A percentile compares a stretch with the other conserved stretches of the same genome.
phyloP scores from a whole-genome alignment of 2,797 vertebrate genomes.

The Picus viridis region DNA sequence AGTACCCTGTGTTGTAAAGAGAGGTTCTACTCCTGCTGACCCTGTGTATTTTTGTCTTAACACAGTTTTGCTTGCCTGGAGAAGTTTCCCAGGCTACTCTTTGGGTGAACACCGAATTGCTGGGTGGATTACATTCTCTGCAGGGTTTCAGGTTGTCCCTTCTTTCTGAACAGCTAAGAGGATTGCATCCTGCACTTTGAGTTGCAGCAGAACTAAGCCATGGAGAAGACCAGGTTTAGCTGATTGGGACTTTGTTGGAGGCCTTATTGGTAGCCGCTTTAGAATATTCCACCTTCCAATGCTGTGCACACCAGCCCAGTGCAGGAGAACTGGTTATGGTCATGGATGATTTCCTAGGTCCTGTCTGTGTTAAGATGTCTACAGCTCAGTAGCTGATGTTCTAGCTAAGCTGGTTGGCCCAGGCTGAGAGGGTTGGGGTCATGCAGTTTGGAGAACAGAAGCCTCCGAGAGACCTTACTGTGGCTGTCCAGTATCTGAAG shows the following conservation, averaged over 20 bases:
- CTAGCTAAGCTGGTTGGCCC: not conserved
- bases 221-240: not conserved
- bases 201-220: not conserved
- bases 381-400: not conserved
- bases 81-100: accelerated
- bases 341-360: not conserved
- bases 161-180: not conserved
- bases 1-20: accelerated
- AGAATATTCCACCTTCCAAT: not conserved
- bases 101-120: not conserved
- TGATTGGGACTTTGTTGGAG: not conserved
- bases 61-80: not conserved
- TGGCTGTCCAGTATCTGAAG: too few relatives aligned
- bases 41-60: not conserved
- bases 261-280: not conserved
- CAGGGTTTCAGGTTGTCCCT: not conserved
- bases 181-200: not conserved
- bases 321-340: not conserved
- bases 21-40: not conserved
- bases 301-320: not conserved
- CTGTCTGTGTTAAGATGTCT: not conserved
- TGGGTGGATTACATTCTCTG: not conserved
- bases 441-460: too few relatives aligned
- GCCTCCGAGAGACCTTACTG: too few relatives aligned
- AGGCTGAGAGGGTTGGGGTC: too few relatives aligned